These are phyloP conservation scores for Dryobotodes eremita DNA, from an alignment of 2,888 invertebrate species.

Conservation along the genomic window DNA sequence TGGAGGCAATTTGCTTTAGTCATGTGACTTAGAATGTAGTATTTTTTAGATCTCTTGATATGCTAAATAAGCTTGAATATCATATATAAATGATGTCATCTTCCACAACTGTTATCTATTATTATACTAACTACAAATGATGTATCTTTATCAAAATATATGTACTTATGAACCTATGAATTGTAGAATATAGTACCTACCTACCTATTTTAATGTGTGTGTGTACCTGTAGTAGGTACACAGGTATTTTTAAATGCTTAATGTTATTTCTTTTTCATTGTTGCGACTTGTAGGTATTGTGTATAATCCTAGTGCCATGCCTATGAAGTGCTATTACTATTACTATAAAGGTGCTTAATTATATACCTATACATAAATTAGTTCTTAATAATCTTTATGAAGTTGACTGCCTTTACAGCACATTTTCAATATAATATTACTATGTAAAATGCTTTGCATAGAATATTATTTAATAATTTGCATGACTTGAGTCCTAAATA, in stretches of 20 bases:
- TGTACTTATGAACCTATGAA: background rate
- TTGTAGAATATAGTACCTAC: background rate
- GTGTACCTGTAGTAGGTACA: background rate
- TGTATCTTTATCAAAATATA: constrained; percentile 13
- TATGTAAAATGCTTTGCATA: constrained; percentile 2
- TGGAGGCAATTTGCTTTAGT: constrained; percentile 49
- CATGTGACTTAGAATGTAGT: constrained; percentile 47
- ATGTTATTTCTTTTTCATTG: background rate
- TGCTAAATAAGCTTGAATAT: constrained; percentile 22
- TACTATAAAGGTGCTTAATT: constrained; percentile 28
- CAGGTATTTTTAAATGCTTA: background rate
- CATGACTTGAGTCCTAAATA: constrained; percentile 14
- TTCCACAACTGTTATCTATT: constrained; percentile 37
- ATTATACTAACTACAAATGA: constrained; percentile 25
- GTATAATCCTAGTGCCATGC: constrained; percentile 55
- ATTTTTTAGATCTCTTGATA: constrained; percentile 50
- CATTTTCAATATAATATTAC: constrained; percentile 14
- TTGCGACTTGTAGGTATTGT: background rate
- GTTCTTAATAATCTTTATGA: constrained; percentile 11
- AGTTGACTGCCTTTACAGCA: constrained; percentile 19
- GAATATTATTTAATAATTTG: background rate
- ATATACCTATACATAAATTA: constrained; percentile 15
- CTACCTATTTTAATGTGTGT: background rate
- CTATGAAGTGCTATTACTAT: constrained; percentile 44
- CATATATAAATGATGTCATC: constrained; percentile 24